Evolutionary conservation across 2,797 vertebrate genomes (phyloP).

Genomic region (Microctenopoma lineatum): DNA sequence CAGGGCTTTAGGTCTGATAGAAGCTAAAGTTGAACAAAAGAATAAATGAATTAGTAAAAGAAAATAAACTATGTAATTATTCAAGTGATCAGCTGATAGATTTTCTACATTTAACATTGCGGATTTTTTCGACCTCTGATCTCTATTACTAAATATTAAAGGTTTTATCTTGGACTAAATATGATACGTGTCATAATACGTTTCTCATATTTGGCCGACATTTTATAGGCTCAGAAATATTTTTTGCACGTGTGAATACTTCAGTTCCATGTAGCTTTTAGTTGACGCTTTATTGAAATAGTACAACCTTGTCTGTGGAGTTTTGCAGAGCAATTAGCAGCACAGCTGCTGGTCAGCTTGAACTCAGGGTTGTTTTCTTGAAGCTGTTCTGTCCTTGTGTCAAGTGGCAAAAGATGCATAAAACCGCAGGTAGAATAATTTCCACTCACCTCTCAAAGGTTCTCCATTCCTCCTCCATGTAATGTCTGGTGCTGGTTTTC

Average conservation of each 20-base stretch:
- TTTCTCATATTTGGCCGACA: too few relatives aligned
- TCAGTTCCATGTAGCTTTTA: neutral
- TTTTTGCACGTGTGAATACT: neutral
- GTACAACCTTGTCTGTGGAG: neutral
- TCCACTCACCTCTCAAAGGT: slow-evolving; percentile 83
- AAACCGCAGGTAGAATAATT: slow-evolving; percentile 31
- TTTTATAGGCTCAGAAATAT: too few relatives aligned
- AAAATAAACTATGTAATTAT: too few relatives aligned
- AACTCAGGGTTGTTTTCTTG: slow-evolving; percentile 1
- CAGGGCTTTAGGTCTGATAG: neutral
- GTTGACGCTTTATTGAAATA: neutral
- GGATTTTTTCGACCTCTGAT: too few relatives aligned
- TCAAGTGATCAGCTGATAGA: too few relatives aligned
- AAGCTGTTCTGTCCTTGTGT: neutral
- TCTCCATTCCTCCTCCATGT: slow-evolving; percentile 90
- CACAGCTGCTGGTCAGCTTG: slow-evolving; percentile 15
- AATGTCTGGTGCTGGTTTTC: slow-evolving; percentile 87
- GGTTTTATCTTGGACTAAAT: too few relatives aligned
- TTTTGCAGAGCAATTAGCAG: slow-evolving; percentile 4
- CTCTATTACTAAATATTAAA: too few relatives aligned
- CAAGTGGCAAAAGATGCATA: slow-evolving; percentile 4
- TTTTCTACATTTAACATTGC: neutral
- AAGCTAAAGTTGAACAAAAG: neutral
- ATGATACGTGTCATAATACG: too few relatives aligned
- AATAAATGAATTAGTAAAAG: neutral